Evolutionary conservation across 2,797 vertebrate species (phyloP).

Genomic region (Decapterus maruadsi): DNA sequence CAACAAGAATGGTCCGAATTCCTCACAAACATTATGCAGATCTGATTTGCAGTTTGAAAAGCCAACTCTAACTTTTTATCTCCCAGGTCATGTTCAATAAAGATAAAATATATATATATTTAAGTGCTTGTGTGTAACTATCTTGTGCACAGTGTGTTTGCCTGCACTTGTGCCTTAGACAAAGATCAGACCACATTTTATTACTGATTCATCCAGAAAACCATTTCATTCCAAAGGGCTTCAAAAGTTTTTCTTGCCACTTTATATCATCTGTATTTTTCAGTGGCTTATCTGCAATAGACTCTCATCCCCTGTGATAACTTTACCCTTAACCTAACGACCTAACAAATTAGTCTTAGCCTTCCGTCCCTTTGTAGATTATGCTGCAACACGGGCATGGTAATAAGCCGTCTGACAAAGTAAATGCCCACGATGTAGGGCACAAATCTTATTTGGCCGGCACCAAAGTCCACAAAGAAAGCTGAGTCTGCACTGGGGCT

Average conservation of each 20-base stretch:
- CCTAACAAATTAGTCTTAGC: constrained; percentile 84
- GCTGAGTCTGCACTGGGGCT: constrained; percentile 84
- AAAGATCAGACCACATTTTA: too few species aligned
- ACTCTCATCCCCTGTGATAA: constrained; percentile 78
- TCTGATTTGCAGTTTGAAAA: too few species aligned
- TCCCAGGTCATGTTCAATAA: too few species aligned
- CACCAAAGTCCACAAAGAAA: constrained; percentile 79
- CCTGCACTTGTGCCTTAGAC: too few species aligned
- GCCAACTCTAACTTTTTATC: too few species aligned
- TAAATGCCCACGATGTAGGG: constrained; percentile 83
- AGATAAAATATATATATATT: too few species aligned
- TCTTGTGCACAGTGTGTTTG: too few species aligned
- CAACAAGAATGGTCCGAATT: too few species aligned
- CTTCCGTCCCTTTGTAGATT: constrained; percentile 81
- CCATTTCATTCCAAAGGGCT: too few species aligned
- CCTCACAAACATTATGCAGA: too few species aligned
- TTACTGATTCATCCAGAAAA: too few species aligned
- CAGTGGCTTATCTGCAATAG: constrained; percentile 71
- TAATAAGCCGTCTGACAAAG: constrained; percentile 87
- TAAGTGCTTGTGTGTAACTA: too few species aligned
- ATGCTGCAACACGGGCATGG: constrained; percentile 81
- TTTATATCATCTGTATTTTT: constrained; percentile 53
- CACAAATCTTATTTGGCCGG: constrained; percentile 89
- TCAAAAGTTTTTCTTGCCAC: background rate
- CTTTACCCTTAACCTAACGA: constrained; percentile 84